Evolutionary conservation across 2,113 vertebrate genomes (phyloP).

Genomic region (Neomonachus schauinslandi): DNA sequence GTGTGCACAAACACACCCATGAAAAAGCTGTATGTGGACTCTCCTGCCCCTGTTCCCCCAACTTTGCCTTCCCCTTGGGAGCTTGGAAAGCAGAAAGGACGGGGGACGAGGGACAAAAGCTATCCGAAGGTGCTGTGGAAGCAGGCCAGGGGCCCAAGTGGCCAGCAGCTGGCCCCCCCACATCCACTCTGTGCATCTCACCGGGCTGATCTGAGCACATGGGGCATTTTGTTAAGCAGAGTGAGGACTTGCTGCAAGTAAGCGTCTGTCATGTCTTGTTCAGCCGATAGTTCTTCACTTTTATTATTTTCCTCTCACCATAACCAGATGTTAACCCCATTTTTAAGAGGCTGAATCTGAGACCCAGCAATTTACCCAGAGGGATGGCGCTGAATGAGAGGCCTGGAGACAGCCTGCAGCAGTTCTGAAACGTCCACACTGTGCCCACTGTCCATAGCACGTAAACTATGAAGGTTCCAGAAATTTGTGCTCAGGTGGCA

Average conservation of each 20-base stretch:
- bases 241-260: not conserved
- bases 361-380: not conserved
- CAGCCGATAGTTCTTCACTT: not conserved
- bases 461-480: not conserved
- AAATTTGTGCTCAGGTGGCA: not conserved
- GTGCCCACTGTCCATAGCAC: not conserved
- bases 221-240: not conserved
- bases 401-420: not conserved
- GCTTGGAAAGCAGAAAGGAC: not conserved
- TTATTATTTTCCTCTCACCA: not conserved
- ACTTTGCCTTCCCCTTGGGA: not conserved
- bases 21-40: not conserved
- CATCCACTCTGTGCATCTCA: not conserved
- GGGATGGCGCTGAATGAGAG: not conserved
- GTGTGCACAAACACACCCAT: not conserved
- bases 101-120: not conserved
- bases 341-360: slow-evolving; percentile 2
- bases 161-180: not conserved
- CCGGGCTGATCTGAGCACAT: not conserved
- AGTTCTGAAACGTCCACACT: not conserved
- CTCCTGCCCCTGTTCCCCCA: not conserved
- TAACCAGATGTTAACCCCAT: not conserved
- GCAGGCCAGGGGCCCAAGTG: not conserved
- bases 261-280: not conserved
- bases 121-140: not conserved